Percentiles rank a stretch among this genome's conserved stretches.
Conservation (phyloP, 2,113 vertebrate genomes). For the Calyptomena viridis region DNA sequence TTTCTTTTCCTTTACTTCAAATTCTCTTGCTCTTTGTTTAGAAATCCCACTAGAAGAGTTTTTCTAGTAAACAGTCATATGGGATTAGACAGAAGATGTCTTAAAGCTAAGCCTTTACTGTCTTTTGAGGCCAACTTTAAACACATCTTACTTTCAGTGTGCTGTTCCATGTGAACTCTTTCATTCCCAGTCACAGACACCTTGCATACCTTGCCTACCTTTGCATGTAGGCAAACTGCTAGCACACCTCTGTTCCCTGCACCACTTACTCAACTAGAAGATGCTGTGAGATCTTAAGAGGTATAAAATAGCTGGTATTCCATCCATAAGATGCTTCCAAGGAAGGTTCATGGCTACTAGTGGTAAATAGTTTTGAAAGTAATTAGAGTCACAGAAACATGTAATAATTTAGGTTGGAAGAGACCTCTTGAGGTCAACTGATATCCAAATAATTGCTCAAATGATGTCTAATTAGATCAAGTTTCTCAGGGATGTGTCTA, state of each 20-base stretch:
- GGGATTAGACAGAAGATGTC: not conserved
- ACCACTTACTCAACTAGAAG: not conserved
- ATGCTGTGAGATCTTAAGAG: not conserved
- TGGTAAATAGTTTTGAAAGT: not conserved
- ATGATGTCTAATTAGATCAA: not conserved
- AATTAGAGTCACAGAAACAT: not conserved
- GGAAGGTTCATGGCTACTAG: not conserved
- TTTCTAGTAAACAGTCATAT: not conserved
- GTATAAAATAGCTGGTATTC: not conserved
- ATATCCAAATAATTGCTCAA: not conserved
- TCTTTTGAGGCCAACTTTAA: not conserved
- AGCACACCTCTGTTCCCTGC: not conserved
- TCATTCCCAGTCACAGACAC: not conserved
- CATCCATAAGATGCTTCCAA: not conserved
- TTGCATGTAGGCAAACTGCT: not conserved
- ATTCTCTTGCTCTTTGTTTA: not conserved
- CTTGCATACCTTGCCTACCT: not conserved
- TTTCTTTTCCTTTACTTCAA: not conserved
- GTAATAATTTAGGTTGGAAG: not conserved
- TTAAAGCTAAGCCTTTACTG: not conserved
- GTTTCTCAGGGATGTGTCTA: not conserved
- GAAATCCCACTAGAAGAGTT: not conserved
- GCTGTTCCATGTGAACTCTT: not conserved
- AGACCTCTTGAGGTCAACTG: not conserved
- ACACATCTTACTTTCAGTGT: not conserved